Conservation (phyloP, 1,140 invertebrate genomes). For the Dermatophagoides farinae region DNA sequence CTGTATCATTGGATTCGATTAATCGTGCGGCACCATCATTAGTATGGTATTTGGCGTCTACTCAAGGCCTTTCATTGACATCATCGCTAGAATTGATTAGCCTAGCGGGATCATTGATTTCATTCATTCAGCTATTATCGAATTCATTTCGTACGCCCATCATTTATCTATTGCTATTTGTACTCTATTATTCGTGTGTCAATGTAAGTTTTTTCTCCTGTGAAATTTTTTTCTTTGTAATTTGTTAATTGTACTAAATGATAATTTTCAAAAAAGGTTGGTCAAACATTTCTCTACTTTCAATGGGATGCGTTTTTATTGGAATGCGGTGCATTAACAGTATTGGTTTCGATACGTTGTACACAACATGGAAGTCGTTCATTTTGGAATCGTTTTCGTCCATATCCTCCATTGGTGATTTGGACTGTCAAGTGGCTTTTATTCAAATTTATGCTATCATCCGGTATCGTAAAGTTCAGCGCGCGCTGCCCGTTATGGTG, state of each 20-base stretch:
- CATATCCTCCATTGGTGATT: constrained; percentile 38
- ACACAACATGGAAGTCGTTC: too few species aligned
- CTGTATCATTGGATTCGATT: constrained; percentile 25
- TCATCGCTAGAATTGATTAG: constrained; percentile 48
- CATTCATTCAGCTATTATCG: constrained; percentile 43
- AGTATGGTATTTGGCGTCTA: constrained; percentile 40
- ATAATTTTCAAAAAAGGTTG: constrained; percentile 26
- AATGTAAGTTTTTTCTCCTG: constrained; percentile 31
- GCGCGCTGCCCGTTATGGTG: constrained; percentile 58
- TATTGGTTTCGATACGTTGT: constrained; percentile 41
- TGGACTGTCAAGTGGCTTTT: constrained; percentile 55
- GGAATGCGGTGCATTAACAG: constrained; percentile 51
- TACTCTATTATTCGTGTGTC: constrained; percentile 49
- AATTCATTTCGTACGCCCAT: constrained; percentile 37
- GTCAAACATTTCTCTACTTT: constrained; percentile 52
- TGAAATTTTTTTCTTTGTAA: not conserved
- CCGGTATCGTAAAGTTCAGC: constrained; percentile 51
- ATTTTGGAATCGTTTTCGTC: constrained; percentile 19
- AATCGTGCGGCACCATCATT: not conserved
- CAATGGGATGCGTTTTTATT: constrained; percentile 57
- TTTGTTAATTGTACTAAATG: not conserved
- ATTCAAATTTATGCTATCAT: constrained; percentile 53
- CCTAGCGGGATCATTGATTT: constrained; percentile 39
- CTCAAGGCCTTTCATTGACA: constrained; percentile 41
- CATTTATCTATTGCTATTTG: constrained; percentile 45